Percentiles rank a stretch among this genome's conserved stretches.
These are phyloP conservation scores for Eurosta solidaginis DNA, from an alignment of 1,140 invertebrate genomes.

Conservation along the genomic window DNA sequence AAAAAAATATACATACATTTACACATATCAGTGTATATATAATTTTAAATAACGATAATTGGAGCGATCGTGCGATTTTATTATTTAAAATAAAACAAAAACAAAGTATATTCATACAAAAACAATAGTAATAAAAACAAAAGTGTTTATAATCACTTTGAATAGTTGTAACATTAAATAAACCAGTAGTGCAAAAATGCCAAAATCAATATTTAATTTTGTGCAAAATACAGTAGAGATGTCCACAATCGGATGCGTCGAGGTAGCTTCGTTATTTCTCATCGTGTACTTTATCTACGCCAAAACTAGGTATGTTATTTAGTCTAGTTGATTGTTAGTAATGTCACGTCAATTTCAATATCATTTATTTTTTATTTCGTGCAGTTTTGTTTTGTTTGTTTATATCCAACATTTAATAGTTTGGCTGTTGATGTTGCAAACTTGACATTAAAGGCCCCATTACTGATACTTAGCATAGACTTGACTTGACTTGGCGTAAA, in stretches of 20 bases:
- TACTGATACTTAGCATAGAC: too few species aligned
- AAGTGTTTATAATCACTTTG: too few species aligned
- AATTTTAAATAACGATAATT: neutral
- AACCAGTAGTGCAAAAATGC: constrained; percentile 4
- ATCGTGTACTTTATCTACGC: constrained; percentile 56
- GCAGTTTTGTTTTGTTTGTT: neutral
- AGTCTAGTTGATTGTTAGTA: neutral
- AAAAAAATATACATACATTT: neutral
- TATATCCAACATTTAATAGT: constrained; percentile 17
- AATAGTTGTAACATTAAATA: constrained; percentile 41
- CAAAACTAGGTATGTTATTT: constrained; percentile 55
- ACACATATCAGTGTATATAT: neutral
- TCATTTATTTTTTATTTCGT: neutral
- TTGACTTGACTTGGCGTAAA: too few species aligned
- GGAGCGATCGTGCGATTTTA: constrained; percentile 12
- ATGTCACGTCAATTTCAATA: constrained; percentile 19
- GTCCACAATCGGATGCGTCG: constrained; percentile 55
- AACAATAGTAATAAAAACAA: neutral
- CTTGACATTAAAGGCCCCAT: too few species aligned
- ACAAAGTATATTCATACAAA: neutral
- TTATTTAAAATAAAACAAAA: neutral
- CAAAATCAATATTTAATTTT: constrained; percentile 45
- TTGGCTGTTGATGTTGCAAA: constrained; percentile 10
- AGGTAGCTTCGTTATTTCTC: constrained; percentile 53
- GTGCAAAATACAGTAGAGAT: constrained; percentile 52